Base-by-base conservation (phyloP, 2,888 invertebrate species). In the Sclerodermus sp. region DNA sequence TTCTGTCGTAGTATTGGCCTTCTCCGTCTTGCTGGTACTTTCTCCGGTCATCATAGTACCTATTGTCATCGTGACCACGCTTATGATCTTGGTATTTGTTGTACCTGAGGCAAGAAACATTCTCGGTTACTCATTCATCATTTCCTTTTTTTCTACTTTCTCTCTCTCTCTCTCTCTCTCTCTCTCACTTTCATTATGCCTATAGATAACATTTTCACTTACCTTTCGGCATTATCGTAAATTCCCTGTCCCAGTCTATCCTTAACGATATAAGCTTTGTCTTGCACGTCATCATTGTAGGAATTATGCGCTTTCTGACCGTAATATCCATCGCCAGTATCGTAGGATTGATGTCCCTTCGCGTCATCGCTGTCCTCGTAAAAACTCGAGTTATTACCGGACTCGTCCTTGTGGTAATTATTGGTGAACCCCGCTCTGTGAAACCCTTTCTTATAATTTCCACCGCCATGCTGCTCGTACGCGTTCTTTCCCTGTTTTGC, bases 401-500 rank as follows among this genome's bases (percentile, higher is more conserved):
- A 85, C 68, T 88, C 87, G 59, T 88, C 87, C 71, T 87, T 88
- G 64, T 86, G 85, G 64, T 88, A 88, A 12, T 84, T 83, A 64
- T 87, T 87, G 61, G 83, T 84, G 68, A 86, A 88, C 14, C 88
- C 88, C 57, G 85, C 83, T 49, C 86, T 85, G 60, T 85, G 86
- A 58, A 87, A 87, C 2, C 87, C 87, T 69, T 87, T 87, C 65
- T 86, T 86, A 57, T 87, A 85, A 0, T 74, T 64, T n/a, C 65
- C 66, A 14, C 37, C 55, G n/a, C 51, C 58, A 15, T 60, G 55
- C 13, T 58, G 52, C 45, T 63, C 55, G 17, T 62, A 53, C 10
- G 51, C 52, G 47, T 63, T 69, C 53, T 62, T 58, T 2, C 55
- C 60, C 8, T 57, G 58, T 50, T 68, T 62, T 18, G 56, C 43